Evolutionary conservation across 1,140 invertebrate species (phyloP), one percentile per base, ranked within the genome.

Genomic region (Harpegnathos saltator): DNA sequence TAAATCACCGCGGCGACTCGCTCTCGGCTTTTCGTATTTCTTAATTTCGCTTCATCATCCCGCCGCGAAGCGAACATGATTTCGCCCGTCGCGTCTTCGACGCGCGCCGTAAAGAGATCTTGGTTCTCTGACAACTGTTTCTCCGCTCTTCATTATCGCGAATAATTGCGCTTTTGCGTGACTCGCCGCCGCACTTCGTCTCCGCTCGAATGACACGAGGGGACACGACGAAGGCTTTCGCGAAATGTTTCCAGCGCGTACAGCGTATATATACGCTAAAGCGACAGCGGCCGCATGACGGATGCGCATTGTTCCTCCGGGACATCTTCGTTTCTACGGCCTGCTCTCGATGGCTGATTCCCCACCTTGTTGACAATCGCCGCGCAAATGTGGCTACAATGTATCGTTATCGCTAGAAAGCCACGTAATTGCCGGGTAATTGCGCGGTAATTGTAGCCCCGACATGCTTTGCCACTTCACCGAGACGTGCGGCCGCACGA

Each of bases 401-500:
- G 52, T 56, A 68, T 77, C 62, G 61, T 17, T 78, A 78, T 78
- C 33, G 75, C 14, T 58, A 26, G 33, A 58, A 58, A 80, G 15
- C 52, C 15, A 22, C 52, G 52, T 71, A 80, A 59, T 80, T 59
- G 22, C 22, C 26, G 65, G 24, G 15, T 69, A 71, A 69, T 59
- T 80, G 14, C 33, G 14, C 33, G 38, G 65, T 19, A 14, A 71
- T 80, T 58, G 65, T 44, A 44, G 69, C 52, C 33, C 52, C 52
- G 29, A 80, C 75, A 80, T 19, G 52, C n/a, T 59, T 80, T 71
- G 33, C 44, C 22, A 80, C 52, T 80, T 80, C 33, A 33, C 52
- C 4, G n/a, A 26, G 24, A 69, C 63, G 33, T 24, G 17, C 50
- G 15, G 17, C 48, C 75, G 15, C 44, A 59, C 29, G 38, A 44